A percentile compares a stretch with the other conserved stretches of the same genome.
These are phyloP conservation scores for Athrips mouffetella DNA, from an alignment of 2,888 invertebrate genomes.

Conservation along the genomic window DNA sequence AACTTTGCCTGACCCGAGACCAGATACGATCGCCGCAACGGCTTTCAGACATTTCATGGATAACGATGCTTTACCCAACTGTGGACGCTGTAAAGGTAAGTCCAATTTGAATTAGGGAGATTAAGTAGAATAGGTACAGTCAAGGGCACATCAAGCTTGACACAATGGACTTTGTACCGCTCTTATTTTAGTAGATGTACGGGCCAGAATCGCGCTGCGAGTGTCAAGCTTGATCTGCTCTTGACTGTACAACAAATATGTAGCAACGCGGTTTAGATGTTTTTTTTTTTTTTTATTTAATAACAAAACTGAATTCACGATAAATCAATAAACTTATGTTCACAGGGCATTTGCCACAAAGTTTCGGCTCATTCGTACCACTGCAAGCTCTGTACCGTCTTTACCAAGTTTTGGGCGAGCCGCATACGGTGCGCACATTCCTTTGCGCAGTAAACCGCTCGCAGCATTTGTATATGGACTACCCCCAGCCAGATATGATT, in stretches of 20 bases:
- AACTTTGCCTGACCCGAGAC: constrained; percentile 47
- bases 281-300: not conserved
- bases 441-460: constrained; percentile 49
- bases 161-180: no score
- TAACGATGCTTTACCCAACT: constrained; percentile 60
- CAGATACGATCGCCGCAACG: constrained; percentile 69
- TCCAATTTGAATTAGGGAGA: not conserved
- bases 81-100: constrained; percentile 59
- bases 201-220: no score
- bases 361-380: constrained; percentile 58
- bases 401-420: constrained; percentile 65
- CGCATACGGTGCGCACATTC: constrained; percentile 61
- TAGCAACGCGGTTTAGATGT: not conserved
- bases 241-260: no score
- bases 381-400: constrained; percentile 61
- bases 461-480: constrained; percentile 34
- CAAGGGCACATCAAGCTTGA: no score
- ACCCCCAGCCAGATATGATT: constrained; percentile 32
- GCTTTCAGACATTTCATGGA: constrained; percentile 76
- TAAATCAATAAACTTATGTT: no score
- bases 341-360: constrained; percentile 50
- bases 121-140: no score
- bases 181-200: no score
- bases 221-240: not conserved
- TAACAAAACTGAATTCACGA: not conserved